Base-by-base conservation (phyloP, 1,140 invertebrate genomes). In the Papilio xuthus region DNA sequence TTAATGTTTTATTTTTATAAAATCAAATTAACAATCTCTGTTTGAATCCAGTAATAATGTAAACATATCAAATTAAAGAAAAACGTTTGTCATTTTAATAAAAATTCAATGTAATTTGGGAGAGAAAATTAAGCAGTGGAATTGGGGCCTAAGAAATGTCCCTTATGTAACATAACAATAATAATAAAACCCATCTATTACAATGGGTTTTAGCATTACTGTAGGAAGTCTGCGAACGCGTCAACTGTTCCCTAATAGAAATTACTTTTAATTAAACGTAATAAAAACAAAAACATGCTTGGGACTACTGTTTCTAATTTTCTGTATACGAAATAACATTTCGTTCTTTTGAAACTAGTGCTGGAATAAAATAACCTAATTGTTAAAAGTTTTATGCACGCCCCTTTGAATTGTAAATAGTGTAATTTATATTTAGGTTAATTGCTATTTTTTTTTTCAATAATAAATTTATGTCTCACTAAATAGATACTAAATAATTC, bases 231-330 rank as follows among this genome's bases (percentile, higher is more conserved):
- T 37, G 32, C 7, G 32, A 37, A 37, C 32, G 20, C 63, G 63
- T 41, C 67, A 69, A 18, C 67, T 37, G 69, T 70, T n/a, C 67
- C n/a, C 56, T 63, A 63, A 70, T 20, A 70, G 28, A 70, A 70
- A 70, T 70, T 37, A 41, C 26, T 70, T 70, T 70, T 70, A 70
- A 70, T 70, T 70, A 70, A 70, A 70, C 69, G 10, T 28, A 67
- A 67, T 32, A 67, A 67, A 67, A n/a, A 53, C 50, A 53, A 53
- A 53, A 53, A 53, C 50, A n/a, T 53, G 8, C 50, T n/a, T 53
- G n/a, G 50, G 50, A n/a, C 50, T 15, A 15, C 18, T 53, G 50
- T 18, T 53, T 53, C 18, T 53, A n/a, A 53, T 53, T 53, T n/a
- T 18, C 50, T n/a, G 18, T 53, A n/a, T n/a, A 8, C 2, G 50